Evolutionary conservation across 2,888 invertebrate species (phyloP).

Genomic region (Trypoxylon attenuatum): DNA sequence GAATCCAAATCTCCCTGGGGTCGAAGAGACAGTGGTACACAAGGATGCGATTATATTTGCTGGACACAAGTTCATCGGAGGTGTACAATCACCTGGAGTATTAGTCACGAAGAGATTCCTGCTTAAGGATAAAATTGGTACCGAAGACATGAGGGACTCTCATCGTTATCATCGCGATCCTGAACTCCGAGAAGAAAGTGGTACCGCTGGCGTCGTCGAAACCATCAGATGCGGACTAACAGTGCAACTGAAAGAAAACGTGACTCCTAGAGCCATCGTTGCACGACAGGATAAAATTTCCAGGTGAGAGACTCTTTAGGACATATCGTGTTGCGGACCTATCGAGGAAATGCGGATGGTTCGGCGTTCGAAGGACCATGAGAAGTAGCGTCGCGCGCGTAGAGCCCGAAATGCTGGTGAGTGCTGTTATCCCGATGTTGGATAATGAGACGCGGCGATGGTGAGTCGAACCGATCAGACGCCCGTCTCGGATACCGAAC

Average conservation of each 20-base stretch:
- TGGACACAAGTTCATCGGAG: conserved; percentile 93
- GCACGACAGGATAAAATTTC: conserved; percentile 84
- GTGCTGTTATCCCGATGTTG: too few relatives aligned
- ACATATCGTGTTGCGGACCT: too few relatives aligned
- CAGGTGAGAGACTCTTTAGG: conserved; percentile 78
- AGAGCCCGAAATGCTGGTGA: too few relatives aligned
- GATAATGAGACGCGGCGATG: too few relatives aligned
- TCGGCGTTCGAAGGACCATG: too few relatives aligned
- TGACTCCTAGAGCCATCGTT: conserved; percentile 84
- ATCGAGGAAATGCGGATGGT: too few relatives aligned
- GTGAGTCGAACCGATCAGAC: too few relatives aligned
- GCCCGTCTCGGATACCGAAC: too few relatives aligned
- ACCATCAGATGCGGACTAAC: conserved; percentile 90
- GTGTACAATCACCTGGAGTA: conserved; percentile 88
- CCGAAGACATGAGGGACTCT: conserved; percentile 70
- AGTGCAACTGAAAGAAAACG: conserved; percentile 89
- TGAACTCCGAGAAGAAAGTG: conserved; percentile 83
- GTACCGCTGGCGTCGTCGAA: conserved; percentile 86
- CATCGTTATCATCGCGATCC: conserved; percentile 76
- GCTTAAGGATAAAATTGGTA: conserved; percentile 72
- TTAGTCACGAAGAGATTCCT: conserved; percentile 77
- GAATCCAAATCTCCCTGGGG: conserved; percentile 86
- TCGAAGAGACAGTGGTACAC: conserved; percentile 82
- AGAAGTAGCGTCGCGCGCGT: too few relatives aligned
- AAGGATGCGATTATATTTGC: conserved; percentile 94